Conservation (phyloP, 2,888 invertebrate genomes). For the Agrilus biguttatus region DNA sequence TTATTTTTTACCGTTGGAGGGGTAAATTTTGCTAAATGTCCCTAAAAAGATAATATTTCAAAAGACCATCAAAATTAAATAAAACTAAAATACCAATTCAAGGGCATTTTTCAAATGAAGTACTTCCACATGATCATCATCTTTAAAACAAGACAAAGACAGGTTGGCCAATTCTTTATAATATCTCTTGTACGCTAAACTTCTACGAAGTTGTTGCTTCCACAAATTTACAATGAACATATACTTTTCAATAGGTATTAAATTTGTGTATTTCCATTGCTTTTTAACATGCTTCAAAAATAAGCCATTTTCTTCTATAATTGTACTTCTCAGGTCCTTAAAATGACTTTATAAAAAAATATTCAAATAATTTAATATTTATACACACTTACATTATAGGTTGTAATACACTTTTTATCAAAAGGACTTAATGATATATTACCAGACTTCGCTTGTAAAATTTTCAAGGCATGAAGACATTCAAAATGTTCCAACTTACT, state of each 20-base stretch:
- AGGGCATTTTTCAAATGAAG: constrained; percentile 12
- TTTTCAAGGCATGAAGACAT: constrained; percentile 13
- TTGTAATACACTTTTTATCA: constrained; percentile 10
- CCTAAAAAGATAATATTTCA: constrained; percentile 8
- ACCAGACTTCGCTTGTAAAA: constrained; percentile 12
- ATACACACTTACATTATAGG: constrained; percentile 11
- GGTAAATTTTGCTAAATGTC: constrained; percentile 10
- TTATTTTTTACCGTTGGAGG: constrained; percentile 8
- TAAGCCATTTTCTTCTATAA: constrained; percentile 12
- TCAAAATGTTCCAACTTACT: constrained; percentile 10
- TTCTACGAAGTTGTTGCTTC: constrained; percentile 12
- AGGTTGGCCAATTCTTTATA: constrained; percentile 14
- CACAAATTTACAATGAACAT: constrained; percentile 9
- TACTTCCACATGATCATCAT: constrained; percentile 14
- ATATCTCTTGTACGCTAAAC: constrained; percentile 14
- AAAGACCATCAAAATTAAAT: neutral
- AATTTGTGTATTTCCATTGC: constrained; percentile 9
- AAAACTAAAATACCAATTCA: constrained; percentile 14
- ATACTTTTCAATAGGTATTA: constrained; percentile 5
- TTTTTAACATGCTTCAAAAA: constrained; percentile 10
- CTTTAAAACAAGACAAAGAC: constrained; percentile 13
- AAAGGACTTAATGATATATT: constrained; percentile 5
- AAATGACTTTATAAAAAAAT: constrained; percentile 2
- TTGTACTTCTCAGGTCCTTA: constrained; percentile 12
- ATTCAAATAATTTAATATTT: neutral